Evolutionary conservation across 2,888 invertebrate species (phyloP).

Genomic region (Catocala sponsa): DNA sequence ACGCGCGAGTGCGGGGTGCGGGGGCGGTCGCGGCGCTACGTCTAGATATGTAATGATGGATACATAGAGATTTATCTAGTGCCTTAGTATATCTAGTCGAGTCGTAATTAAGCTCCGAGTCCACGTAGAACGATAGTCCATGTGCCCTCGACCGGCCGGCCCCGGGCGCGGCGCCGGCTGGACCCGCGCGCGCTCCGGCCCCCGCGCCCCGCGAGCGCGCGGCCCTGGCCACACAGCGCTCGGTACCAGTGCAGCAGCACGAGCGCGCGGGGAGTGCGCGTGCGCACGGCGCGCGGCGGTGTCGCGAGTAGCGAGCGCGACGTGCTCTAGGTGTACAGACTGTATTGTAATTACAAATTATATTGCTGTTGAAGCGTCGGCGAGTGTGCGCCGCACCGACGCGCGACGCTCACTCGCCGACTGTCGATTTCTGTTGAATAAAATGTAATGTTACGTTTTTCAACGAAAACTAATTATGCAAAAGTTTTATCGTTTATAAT

Average conservation of each 20-base stretch:
- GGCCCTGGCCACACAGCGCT: too few relatives aligned
- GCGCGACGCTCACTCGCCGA: constrained; percentile 27
- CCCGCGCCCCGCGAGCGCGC: too few relatives aligned
- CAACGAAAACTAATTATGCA: constrained; percentile 68
- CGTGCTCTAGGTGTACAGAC: constrained; percentile 15
- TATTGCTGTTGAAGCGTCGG: constrained; percentile 47
- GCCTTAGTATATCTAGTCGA: constrained; percentile 21
- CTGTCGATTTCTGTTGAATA: constrained; percentile 58
- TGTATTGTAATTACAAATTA: constrained; percentile 35
- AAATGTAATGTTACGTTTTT: constrained; percentile 77
- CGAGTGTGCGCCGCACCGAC: constrained; percentile 13
- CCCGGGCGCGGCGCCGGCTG: too few relatives aligned
- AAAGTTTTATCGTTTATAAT: constrained; percentile 84
- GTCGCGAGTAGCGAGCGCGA: too few relatives aligned
- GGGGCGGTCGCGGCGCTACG: neutral
- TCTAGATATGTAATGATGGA: constrained; percentile 6
- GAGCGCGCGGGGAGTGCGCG: too few relatives aligned
- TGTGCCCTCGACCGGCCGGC: too few relatives aligned
- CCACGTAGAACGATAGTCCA: neutral
- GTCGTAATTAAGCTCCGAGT: constrained; percentile 1
- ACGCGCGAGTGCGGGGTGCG: neutral
- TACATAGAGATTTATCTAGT: constrained; percentile 12
- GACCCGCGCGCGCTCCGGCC: too few relatives aligned
- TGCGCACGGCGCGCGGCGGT: too few relatives aligned
- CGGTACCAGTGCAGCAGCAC: too few relatives aligned